Percentiles rank a stretch among this genome's conserved stretches.
Evolutionary conservation across 2,113 vertebrate species (phyloP).

Genomic region (Cyphomyrus plagiostoma): DNA sequence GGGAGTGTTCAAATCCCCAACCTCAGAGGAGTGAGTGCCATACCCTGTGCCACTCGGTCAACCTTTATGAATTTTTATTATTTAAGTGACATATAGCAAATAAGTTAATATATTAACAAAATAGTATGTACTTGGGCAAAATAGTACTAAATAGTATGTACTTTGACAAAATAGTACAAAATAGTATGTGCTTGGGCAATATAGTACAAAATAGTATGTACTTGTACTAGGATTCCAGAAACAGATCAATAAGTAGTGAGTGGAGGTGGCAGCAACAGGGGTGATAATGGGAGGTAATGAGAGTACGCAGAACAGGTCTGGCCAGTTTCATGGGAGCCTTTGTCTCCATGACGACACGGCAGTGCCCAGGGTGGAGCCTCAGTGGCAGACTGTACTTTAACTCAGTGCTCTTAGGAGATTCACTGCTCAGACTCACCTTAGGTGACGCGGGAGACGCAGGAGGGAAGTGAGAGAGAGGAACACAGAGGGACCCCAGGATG

Average conservation of each 20-base stretch:
- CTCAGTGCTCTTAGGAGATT: background rate
- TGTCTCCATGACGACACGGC: slow-evolving; percentile 53
- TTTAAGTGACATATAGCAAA: no score
- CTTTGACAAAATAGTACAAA: background rate
- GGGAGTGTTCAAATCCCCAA: background rate
- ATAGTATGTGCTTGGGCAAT: background rate
- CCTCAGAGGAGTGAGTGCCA: background rate
- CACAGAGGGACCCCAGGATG: slow-evolving; percentile 45
- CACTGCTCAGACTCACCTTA: background rate
- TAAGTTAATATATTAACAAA: no score
- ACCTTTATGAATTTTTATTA: background rate
- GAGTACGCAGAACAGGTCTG: slow-evolving; percentile 50
- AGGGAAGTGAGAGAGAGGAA: slow-evolving; percentile 21
- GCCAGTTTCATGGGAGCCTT: slow-evolving; percentile 44
- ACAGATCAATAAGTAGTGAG: background rate
- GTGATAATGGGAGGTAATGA: background rate
- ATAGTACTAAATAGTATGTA: no score
- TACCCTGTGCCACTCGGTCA: background rate
- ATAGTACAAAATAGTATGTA: no score
- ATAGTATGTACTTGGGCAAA: background rate
- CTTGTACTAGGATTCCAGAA: background rate
- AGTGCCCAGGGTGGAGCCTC: slow-evolving; percentile 54
- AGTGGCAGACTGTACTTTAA: slow-evolving; percentile 40
- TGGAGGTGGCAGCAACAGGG: background rate
- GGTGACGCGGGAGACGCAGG: slow-evolving; percentile 21